Evolutionary conservation across 2,113 vertebrate genomes (phyloP).

Genomic region (Nerophis ophidion): DNA sequence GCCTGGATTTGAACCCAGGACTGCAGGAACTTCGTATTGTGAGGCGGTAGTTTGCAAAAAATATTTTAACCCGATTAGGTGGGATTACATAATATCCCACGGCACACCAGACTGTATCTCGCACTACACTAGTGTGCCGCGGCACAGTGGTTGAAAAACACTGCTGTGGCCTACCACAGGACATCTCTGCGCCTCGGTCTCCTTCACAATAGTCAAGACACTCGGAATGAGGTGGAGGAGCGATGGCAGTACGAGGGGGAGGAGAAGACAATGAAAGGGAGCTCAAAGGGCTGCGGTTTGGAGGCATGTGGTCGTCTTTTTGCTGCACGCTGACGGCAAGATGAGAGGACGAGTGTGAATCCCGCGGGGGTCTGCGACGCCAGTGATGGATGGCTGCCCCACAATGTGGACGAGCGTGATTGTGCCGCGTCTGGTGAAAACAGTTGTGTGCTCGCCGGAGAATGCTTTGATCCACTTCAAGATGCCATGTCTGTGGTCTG

Average conservation of each 20-base stretch:
- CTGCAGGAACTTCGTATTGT: too few relatives aligned
- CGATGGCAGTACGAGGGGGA: neutral
- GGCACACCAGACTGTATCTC: too few relatives aligned
- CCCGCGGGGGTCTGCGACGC: conserved; percentile 6
- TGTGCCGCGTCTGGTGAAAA: conserved; percentile 41
- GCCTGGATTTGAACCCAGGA: too few relatives aligned
- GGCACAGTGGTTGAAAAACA: too few relatives aligned
- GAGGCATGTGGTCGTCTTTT: conserved; percentile 59
- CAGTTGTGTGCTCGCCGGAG: conserved; percentile 53
- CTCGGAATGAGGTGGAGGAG: conserved; percentile 24
- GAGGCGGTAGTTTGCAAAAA: too few relatives aligned
- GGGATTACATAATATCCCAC: too few relatives aligned
- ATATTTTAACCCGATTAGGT: too few relatives aligned
- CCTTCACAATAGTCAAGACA: conserved; percentile 52
- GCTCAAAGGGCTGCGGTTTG: conserved; percentile 51
- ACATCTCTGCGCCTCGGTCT: conserved; percentile 64
- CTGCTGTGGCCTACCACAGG: conserved; percentile 47
- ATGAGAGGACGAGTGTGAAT: conserved; percentile 45
- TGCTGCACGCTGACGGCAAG: conserved; percentile 41
- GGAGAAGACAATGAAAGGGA: conserved; percentile 43
- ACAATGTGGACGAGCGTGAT: conserved; percentile 36
- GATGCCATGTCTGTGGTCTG: conserved; percentile 65
- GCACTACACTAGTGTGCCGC: too few relatives aligned
- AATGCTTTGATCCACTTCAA: conserved; percentile 66
- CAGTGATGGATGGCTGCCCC: conserved; percentile 6